phyloP scores from a whole-genome alignment of 2,888 invertebrate genomes.

The Drosophila neutralis region DNA sequence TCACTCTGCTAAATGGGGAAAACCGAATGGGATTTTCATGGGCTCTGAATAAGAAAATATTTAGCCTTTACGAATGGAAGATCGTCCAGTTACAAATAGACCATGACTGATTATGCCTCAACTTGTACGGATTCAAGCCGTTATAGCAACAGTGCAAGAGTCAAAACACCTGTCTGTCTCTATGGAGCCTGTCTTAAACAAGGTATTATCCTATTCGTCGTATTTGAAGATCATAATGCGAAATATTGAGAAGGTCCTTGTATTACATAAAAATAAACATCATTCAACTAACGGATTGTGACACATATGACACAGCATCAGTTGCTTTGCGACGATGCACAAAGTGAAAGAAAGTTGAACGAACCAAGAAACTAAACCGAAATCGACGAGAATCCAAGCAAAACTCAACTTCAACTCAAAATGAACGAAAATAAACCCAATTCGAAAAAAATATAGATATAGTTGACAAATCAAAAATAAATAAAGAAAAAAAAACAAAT shows the following conservation, averaged over 20 bases:
- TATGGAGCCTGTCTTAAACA: not conserved
- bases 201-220: not conserved
- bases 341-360: slow-evolving; percentile 37
- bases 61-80: not conserved
- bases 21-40: slow-evolving; percentile 3
- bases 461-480: not conserved
- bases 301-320: slow-evolving; percentile 29
- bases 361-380: slow-evolving; percentile 35
- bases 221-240: slow-evolving; percentile 47
- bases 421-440: slow-evolving; percentile 12
- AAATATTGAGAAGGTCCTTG: slow-evolving; percentile 85
- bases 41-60: slow-evolving; percentile 4
- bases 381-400: slow-evolving; percentile 33
- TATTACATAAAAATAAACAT: slow-evolving; percentile 55
- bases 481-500: slow-evolving; percentile 15
- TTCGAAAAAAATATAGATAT: slow-evolving; percentile 15
- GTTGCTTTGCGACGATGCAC: slow-evolving; percentile 37
- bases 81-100: slow-evolving; percentile 11
- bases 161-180: slow-evolving; percentile 1
- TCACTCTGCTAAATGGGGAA: not conserved
- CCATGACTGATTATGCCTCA: not conserved
- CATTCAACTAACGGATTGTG: slow-evolving; percentile 19
- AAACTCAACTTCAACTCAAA: slow-evolving; percentile 25
- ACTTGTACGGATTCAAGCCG: not conserved
- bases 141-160: not conserved